Base-by-base conservation (phyloP, 2,113 vertebrate genomes). In the Anarhynchus alexandrinus region DNA sequence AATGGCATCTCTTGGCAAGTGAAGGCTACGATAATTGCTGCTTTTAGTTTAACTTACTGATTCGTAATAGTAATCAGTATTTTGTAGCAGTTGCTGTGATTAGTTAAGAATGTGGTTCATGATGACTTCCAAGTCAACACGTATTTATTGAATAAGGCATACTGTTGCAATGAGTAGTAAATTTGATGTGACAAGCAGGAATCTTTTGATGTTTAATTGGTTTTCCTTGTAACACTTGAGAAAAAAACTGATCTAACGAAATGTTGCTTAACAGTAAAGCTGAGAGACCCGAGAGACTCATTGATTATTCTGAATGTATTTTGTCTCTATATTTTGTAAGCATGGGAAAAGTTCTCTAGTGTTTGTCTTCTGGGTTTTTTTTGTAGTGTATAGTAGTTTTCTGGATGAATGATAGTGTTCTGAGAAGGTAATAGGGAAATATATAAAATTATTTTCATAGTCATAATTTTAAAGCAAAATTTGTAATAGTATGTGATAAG, bases 151-250 rank as follows among this genome's bases (percentile, higher is more conserved):
- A 93, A 55, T 80, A 92, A 70, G 55, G 23, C 61, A 45, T 49
- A 67, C 72, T 91, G 55, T 92, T 93, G 34, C 61, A 82, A 14
- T 52, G 79, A 90, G 52, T 78, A 89, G 62, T 89, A 88, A 88
- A 88, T 88, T 74, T 86, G 77, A 84, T 82, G 52, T 95, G 82
- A 93, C 88, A 93, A 52, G 79, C 43, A n/a, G 47, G 23, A 84
- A 76, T 95, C 82, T 90, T 94, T 90, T 96, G 85, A 94, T 88
- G 82, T 86, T 90, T 95, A 90, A 81, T 92, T 96, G 52, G 59
- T 70, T 95, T 92, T 86, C 61, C 67, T 72, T 91, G 57, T 95
- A 90, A 84, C 25, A 74, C 76, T 90, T 66, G n/a, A 64, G 58
- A 7, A 27, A 74, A 88, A 93, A 59, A 59, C 4, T 29, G 20